Conservation (phyloP, 2,797 vertebrate species). For the Chlorospingus semifuscus region DNA sequence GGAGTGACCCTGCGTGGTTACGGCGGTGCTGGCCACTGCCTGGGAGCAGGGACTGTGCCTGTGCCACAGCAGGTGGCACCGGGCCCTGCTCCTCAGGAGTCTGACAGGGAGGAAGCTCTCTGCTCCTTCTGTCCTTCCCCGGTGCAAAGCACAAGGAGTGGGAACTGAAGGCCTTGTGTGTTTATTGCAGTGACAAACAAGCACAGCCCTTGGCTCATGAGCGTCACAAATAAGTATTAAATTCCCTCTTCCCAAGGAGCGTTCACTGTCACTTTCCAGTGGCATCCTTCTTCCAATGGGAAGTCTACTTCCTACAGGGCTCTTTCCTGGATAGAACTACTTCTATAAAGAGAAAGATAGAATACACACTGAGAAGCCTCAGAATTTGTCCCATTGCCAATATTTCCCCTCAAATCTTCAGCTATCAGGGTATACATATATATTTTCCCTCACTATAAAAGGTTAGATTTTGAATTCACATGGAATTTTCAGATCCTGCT, state of each 20-base stretch:
- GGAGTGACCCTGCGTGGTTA: background rate
- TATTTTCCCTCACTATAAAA: background rate
- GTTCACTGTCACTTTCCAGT: background rate
- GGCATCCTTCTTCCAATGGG: background rate
- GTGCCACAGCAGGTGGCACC: background rate
- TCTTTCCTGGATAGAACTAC: background rate
- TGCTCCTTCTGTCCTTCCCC: background rate
- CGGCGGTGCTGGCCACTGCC: accelerated
- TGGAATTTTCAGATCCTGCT: background rate
- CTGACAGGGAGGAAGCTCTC: background rate
- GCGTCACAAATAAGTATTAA: background rate
- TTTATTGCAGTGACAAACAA: background rate
- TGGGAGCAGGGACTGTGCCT: background rate
- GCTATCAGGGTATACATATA: background rate
- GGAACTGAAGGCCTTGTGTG: background rate
- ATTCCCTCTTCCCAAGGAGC: background rate
- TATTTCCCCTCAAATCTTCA: background rate
- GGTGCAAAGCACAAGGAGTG: background rate
- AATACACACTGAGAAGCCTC: background rate
- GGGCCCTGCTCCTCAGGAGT: background rate
- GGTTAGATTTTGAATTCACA: background rate
- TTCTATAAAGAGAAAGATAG: background rate
- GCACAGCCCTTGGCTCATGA: too few relatives aligned
- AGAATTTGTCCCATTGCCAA: background rate
- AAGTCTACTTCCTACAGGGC: background rate